phyloP scores from a whole-genome alignment of 2,888 invertebrate genomes.

The Dyspetes luteomarginatus region DNA sequence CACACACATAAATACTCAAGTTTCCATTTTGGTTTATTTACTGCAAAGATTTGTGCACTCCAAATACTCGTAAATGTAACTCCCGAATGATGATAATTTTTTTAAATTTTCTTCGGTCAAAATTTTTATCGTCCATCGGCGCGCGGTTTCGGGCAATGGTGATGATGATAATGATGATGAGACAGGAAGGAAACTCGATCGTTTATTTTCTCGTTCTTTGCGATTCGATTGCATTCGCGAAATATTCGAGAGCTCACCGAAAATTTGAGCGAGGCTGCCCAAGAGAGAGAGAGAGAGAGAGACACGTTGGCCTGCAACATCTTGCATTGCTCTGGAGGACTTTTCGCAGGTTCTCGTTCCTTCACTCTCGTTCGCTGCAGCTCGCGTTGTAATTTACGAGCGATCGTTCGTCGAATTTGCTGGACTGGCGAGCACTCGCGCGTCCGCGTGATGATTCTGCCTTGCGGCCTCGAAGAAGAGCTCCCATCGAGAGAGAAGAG shows the following conservation, averaged over 20 bases:
- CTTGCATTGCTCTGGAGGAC: slow-evolving; percentile 43
- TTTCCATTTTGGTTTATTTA: not conserved
- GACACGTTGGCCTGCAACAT: slow-evolving; percentile 28
- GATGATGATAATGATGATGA: slow-evolving; percentile 14
- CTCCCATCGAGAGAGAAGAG: slow-evolving; percentile 41
- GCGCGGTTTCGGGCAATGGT: not conserved
- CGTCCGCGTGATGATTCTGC: slow-evolving; percentile 73
- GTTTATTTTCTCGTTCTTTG: slow-evolving; percentile 37
- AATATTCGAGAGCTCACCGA: not conserved
- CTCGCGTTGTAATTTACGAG: slow-evolving; percentile 75
- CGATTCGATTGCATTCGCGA: slow-evolving; percentile 33
- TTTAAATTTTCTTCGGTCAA: not conserved
- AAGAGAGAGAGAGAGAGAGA: not conserved
- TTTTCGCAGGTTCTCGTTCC: slow-evolving; percentile 27
- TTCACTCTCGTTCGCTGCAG: slow-evolving; percentile 59
- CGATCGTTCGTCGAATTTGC: slow-evolving; percentile 77
- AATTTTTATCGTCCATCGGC: slow-evolving; percentile 25
- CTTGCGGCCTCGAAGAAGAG: slow-evolving; percentile 69
- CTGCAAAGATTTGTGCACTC: not conserved
- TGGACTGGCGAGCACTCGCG: slow-evolving; percentile 63
- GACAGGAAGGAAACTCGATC: slow-evolving; percentile 7
- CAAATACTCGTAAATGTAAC: not conserved
- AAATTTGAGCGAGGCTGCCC: slow-evolving; percentile 18
- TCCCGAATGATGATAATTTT: not conserved
- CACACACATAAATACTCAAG: slow-evolving; percentile 11